Conservation (phyloP, 2,113 vertebrate species). For the Morphnarchus princeps region DNA sequence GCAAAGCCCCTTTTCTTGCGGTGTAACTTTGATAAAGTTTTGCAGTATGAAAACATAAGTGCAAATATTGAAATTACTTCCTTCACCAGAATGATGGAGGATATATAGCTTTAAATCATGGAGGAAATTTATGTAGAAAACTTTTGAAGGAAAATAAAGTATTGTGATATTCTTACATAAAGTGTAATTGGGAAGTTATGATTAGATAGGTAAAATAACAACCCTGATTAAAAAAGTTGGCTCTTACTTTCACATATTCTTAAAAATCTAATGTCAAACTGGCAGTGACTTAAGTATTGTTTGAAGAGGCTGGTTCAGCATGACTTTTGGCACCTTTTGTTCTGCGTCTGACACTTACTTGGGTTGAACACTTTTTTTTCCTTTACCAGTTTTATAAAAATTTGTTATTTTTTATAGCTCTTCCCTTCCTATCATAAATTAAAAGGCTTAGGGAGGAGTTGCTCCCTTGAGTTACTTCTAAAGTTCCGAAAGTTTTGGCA, state of each 20-base stretch:
- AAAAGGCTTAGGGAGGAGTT: slow-evolving; percentile 44
- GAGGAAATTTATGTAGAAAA: background rate
- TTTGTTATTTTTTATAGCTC: slow-evolving; percentile 38
- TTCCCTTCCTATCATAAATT: slow-evolving; percentile 50
- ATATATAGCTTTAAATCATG: background rate
- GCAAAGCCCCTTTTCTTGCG: background rate
- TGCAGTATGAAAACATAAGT: background rate
- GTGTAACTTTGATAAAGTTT: background rate
- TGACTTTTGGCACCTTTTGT: slow-evolving; percentile 27
- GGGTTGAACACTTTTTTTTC: background rate
- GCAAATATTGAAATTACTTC: background rate
- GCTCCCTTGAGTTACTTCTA: background rate
- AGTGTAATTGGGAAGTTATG: background rate
- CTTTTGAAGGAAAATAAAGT: background rate
- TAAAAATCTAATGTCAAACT: background rate
- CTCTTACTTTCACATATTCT: background rate
- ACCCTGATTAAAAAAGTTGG: background rate
- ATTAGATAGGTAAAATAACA: background rate
- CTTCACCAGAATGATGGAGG: background rate
- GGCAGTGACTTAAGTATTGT: background rate
- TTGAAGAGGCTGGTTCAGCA: background rate
- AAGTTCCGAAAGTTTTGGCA: slow-evolving; percentile 13
- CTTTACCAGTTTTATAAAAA: background rate
- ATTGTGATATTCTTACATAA: background rate
- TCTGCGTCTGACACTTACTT: background rate